Evolutionary conservation across 2,113 vertebrate species (phyloP), one percentile per base, ranked within the genome.

Genomic region (Cepphus grylle): DNA sequence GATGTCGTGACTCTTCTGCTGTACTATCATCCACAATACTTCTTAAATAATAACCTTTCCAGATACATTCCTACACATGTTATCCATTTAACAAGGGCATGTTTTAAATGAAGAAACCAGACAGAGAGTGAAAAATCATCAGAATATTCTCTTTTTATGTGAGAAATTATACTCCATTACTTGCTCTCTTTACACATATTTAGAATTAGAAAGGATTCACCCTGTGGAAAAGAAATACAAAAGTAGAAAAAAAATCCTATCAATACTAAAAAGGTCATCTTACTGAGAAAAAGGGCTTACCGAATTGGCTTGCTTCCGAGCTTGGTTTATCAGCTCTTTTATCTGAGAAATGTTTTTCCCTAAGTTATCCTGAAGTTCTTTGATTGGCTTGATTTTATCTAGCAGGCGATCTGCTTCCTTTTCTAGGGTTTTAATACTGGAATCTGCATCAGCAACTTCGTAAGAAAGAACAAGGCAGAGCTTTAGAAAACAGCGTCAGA

Each of bases 301-400:
- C 40, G 99, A 99, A 97, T 99, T 99, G 63, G 99, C 99, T 97
- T 99, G 99, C 92, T 99, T 99, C 95, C 99, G 98, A 78, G 99
- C 99, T 98, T 99, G 99, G 94, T 98, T 99, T 97, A 99, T 99
- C 85, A 99, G 97, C 81, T 99, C 99, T 94, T 99, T 99, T 93
- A 99, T 99, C 97, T 99, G 99, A 12, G 99, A 99, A 96, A 99
- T 99, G 96, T 99, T 99, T 93, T 98, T 99, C 91, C 98, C 99
- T 90, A 99, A 95, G 89, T 99, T 99, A 96, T 99, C 99, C 96
- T 99, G 99, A 84, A 99, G 98, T 96, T 98, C 98, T 97, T 98
- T 99, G 96, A 99, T 99, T 50, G 99, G 99, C 96, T 99, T 99
- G 84, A 99, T 98, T 96, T 99, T 99, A 96, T 99, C 98, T 96